Percentiles rank a stretch among this genome's conserved stretches.
phyloP scores from a whole-genome alignment of 2,113 vertebrate genomes.

The Nannobrachium achirus region DNA sequence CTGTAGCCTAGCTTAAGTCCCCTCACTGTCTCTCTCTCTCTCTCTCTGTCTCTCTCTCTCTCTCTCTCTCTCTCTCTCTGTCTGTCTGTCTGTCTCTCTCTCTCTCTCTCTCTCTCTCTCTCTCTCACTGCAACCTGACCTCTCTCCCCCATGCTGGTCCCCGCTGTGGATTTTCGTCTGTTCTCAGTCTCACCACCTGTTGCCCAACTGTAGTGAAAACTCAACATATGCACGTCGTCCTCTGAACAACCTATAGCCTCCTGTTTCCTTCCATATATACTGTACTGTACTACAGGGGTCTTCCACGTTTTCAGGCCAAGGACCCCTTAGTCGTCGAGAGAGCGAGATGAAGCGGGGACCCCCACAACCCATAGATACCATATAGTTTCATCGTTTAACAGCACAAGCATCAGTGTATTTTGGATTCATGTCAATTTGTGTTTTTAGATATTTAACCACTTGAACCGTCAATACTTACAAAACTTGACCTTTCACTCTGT shows the following conservation, averaged over 20 bases:
- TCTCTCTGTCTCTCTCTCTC: slow-evolving; percentile 40
- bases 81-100: slow-evolving; percentile 38
- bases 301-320: too few species aligned
- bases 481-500: too few species aligned
- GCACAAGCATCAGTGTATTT: too few species aligned
- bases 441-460: too few species aligned
- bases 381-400: too few species aligned
- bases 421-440: too few species aligned
- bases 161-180: slow-evolving; percentile 59
- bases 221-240: slow-evolving; percentile 40
- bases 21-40: slow-evolving; percentile 41
- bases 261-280: slow-evolving; percentile 45
- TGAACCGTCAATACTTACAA: too few species aligned
- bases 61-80: slow-evolving; percentile 32
- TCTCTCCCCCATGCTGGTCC: slow-evolving; percentile 29
- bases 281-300: too few species aligned
- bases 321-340: too few species aligned
- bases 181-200: slow-evolving; percentile 73
- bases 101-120: slow-evolving; percentile 35
- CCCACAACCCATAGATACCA: too few species aligned
- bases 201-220: slow-evolving; percentile 51
- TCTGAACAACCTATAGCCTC: slow-evolving; percentile 30
- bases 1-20: slow-evolving; percentile 50
- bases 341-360: too few species aligned
- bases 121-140: slow-evolving; percentile 61